A percentile compares a stretch with the other conserved stretches of the same genome.
Conservation (phyloP, 2,797 vertebrate genomes). For the Caiman crocodilus region DNA sequence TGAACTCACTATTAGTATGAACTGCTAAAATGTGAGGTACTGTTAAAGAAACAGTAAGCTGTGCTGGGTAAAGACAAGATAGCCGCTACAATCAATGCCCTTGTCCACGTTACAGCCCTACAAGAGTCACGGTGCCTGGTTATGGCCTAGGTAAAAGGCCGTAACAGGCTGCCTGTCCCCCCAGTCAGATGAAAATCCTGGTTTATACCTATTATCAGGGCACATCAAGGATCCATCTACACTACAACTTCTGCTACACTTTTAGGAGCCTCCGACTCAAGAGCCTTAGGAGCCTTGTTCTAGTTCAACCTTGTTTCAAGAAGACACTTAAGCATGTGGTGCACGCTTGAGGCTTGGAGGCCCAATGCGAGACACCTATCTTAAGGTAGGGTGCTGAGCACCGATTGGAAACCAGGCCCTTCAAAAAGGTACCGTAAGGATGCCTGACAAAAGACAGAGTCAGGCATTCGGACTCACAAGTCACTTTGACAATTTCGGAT, state of each 20-base stretch:
- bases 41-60: not conserved
- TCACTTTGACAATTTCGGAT: not conserved
- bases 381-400: not conserved
- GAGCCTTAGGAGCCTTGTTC: not conserved
- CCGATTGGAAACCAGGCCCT: not conserved
- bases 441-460: not conserved
- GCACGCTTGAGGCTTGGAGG: fast-evolving
- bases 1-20: fast-evolving
- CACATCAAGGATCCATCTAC: not conserved
- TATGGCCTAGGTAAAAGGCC: not conserved
- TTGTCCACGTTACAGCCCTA: fast-evolving
- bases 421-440: not conserved
- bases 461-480: not conserved
- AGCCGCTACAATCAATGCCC: not conserved
- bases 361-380: fast-evolving
- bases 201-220: not conserved
- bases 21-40: not conserved
- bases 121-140: not conserved
- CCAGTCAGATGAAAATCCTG: not conserved
- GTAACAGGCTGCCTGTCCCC: not conserved
- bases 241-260: not conserved
- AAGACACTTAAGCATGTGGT: not conserved
- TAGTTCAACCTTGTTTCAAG: fast-evolving
- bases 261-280: not conserved
- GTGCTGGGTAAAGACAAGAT: not conserved